Evolutionary conservation across 1,140 invertebrate genomes (phyloP).

Genomic region (Oryctes rhinoceros): DNA sequence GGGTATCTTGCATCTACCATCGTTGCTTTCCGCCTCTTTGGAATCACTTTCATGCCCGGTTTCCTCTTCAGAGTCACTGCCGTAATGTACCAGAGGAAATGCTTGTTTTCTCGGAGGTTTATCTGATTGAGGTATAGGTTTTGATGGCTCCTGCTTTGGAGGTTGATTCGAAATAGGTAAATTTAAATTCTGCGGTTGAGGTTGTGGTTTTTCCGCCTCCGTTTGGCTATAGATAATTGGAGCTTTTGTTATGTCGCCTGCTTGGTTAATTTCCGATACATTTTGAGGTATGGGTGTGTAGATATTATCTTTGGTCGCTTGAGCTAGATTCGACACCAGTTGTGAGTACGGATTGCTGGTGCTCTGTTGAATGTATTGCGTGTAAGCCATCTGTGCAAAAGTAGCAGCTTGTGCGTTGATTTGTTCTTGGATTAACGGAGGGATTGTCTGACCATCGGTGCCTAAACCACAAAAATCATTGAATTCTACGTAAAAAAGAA

Average conservation of each 20-base stretch:
- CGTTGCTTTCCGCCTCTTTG: conserved; percentile 53
- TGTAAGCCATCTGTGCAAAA: conserved; percentile 53
- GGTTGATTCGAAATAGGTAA: neutral
- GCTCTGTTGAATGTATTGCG: conserved; percentile 52
- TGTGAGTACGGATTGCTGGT: conserved; percentile 56
- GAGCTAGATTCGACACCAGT: conserved; percentile 53
- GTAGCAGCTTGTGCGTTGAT: conserved; percentile 49
- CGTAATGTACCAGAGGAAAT: conserved; percentile 68
- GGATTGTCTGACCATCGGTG: conserved; percentile 30
- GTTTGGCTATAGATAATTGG: conserved; percentile 45
- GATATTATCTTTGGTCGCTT: conserved; percentile 44
- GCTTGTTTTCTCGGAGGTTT: conserved; percentile 50
- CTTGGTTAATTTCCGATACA: conserved; percentile 18
- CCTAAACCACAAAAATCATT: neutral
- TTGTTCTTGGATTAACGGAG: conserved; percentile 44
- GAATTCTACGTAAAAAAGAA: neutral
- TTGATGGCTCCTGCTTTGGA: neutral
- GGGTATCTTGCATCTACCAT: conserved; percentile 63
- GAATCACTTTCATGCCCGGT: conserved; percentile 48
- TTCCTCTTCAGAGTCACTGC: conserved; percentile 62
- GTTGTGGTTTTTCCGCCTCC: conserved; percentile 34
- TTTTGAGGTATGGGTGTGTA: conserved; percentile 39
- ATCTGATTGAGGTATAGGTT: conserved; percentile 40
- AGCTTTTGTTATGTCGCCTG: conserved; percentile 44
- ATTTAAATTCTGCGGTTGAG: neutral